Percentiles rank a stretch among this genome's conserved stretches.
These are phyloP conservation scores for Drosophila equinoxialis DNA, from an alignment of 1,140 invertebrate genomes.

Conservation along the genomic window DNA sequence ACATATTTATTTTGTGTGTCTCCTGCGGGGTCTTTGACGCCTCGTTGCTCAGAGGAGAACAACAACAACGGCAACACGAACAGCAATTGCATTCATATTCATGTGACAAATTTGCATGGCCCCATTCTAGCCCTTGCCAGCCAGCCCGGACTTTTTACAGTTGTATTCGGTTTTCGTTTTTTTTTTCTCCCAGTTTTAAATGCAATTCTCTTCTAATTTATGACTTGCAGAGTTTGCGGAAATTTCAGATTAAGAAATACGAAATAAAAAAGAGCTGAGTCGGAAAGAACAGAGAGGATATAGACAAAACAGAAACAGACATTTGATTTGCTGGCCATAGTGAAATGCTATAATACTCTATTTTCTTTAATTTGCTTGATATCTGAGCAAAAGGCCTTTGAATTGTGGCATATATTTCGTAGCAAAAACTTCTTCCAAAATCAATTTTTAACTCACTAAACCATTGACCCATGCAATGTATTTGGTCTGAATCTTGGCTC, in stretches of 20 bases:
- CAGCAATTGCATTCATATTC: constrained; percentile 27
- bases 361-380: too few species aligned
- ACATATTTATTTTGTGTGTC: constrained; percentile 47
- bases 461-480: background rate
- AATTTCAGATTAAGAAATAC: constrained; percentile 12
- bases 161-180: constrained; percentile 2
- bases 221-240: constrained; percentile 6
- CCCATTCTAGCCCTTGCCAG: background rate
- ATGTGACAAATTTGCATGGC: constrained; percentile 29
- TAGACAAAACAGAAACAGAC: background rate
- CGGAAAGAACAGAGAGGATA: background rate
- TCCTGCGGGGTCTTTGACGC: constrained; percentile 42
- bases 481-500: background rate
- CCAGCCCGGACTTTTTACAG: constrained; percentile 1
- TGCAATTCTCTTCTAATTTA: constrained; percentile 10
- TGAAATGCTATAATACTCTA: background rate
- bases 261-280: background rate
- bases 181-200: constrained; percentile 7
- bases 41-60: constrained; percentile 30
- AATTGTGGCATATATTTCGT: background rate
- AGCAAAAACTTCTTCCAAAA: background rate
- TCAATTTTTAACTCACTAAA: background rate
- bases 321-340: background rate
- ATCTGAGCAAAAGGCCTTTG: too few species aligned
- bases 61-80: constrained; percentile 3